Base-by-base conservation (phyloP, 2,113 vertebrate genomes). In the Rhodinocichla rosea region DNA sequence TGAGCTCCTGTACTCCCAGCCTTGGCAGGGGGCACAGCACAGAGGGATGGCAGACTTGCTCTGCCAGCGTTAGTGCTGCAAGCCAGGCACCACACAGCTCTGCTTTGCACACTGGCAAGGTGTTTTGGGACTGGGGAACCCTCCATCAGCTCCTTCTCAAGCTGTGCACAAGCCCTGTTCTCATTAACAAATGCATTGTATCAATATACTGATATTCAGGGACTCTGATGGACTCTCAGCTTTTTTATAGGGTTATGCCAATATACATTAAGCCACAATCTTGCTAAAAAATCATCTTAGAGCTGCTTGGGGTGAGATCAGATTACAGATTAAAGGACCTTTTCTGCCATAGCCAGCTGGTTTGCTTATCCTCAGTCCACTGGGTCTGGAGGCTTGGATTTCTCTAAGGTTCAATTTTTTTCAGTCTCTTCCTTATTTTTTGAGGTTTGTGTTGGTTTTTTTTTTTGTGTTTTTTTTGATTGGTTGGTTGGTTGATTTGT, bases 21-120 rank as follows among this genome's bases (percentile, higher is more conserved):
- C 33, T 16, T 16, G 37, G 60, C 10, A 11, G 3, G 3, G 30
- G 33, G 23, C 62, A 59, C 0, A 0, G 45, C n/a, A 20, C 3
- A 17, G 49, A 33, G 8, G 14, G 14, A 2, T 32, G 47, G 45
- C 37, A 69, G 53, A 40, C 16, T 12, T 22, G 3, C 16, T 42
- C 64, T 75, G 39, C 22, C 24, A 4, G 3, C 5, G 28, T 22
- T 22, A 21, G 18, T 21, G 59, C 32, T 71, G 84, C 0, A 1
- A 47, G 39, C 21, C 23, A 10, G 8, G 35, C 21, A 4, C 11
- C 2, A 5, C 28, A 20, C 35, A n/a, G 78, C 49, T 52, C 37
- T 21, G 11, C 22, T 50, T 32, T 5, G 1, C 20, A 15, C 5
- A 2, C 1, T 3, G 24, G 21, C 18, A 57, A 35, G 55, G 50